These are phyloP conservation scores for Sternarchorhynchus goeldii DNA, from an alignment of 2,797 vertebrate genomes.

Conservation along the genomic window DNA sequence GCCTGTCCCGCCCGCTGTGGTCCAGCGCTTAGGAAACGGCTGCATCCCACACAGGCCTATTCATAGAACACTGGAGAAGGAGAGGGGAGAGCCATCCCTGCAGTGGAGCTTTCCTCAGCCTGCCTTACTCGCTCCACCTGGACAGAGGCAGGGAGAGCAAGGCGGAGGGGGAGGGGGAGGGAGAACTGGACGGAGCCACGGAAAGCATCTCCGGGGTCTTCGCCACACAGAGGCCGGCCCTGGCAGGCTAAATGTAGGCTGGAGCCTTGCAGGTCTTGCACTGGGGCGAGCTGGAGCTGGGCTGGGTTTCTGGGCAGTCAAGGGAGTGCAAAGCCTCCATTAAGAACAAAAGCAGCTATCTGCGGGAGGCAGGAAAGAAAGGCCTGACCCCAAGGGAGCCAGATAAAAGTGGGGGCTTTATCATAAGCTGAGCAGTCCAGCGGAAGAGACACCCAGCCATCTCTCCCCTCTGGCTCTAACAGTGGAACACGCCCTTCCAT, in stretches of 20 bases:
- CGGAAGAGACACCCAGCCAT: conserved; percentile 67
- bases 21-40: conserved; percentile 65
- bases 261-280: conserved; percentile 32
- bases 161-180: neutral
- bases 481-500: conserved; percentile 45
- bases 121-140: conserved; percentile 67
- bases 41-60: conserved; percentile 70
- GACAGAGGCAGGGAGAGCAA: conserved; percentile 36
- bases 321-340: conserved; percentile 34
- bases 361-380: conserved; percentile 66
- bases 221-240: conserved; percentile 30
- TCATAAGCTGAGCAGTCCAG: conserved; percentile 67
- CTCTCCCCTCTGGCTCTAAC: conserved; percentile 47
- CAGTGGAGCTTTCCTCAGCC: conserved; percentile 42
- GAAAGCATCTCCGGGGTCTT: conserved; percentile 38
- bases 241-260: conserved; percentile 52
- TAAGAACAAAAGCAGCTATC: conserved; percentile 66
- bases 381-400: conserved; percentile 56
- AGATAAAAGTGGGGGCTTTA: conserved; percentile 73
- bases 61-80: conserved; percentile 59
- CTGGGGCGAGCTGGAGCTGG: conserved; percentile 21
- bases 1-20: conserved; percentile 44
- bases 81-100: conserved; percentile 49
- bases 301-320: conserved; percentile 32
- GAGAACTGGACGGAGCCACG: conserved; percentile 30